phyloP scores from a whole-genome alignment of 1,140 invertebrate genomes.

The Lepidotrigona ventralis region DNA sequence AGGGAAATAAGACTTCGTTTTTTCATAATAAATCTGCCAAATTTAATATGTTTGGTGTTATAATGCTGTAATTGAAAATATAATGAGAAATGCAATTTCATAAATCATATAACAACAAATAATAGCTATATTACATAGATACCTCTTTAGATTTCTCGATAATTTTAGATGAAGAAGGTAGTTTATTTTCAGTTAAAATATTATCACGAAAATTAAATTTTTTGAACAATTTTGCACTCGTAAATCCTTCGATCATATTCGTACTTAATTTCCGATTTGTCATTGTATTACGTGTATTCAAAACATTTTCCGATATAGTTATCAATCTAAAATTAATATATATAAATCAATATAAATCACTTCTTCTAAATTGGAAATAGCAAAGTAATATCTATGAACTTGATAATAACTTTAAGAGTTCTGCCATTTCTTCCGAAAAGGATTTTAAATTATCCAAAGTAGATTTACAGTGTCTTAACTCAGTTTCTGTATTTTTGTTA shows the following conservation, averaged over 20 bases:
- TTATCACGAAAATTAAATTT: background rate
- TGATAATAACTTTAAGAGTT: conserved; percentile 20
- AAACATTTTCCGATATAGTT: background rate
- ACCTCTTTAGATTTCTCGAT: conserved; percentile 22
- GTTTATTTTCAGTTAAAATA: background rate
- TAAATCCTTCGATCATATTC: conserved; percentile 2
- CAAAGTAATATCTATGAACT: background rate
- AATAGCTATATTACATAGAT: background rate
- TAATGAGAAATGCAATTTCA: background rate
- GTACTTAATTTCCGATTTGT: background rate
- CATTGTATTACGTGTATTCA: conserved; percentile 6
- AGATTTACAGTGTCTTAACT: conserved; percentile 16
- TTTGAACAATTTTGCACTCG: conserved; percentile 14
- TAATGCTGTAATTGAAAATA: conserved; percentile 34
- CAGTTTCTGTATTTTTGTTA: conserved; percentile 10
- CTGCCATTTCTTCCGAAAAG: conserved; percentile 29
- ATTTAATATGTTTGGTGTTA: background rate
- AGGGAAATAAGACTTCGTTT: conserved; percentile 63
- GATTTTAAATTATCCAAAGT: conserved; percentile 38
- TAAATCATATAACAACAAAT: background rate
- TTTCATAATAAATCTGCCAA: conserved; percentile 57
- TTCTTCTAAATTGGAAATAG: background rate
- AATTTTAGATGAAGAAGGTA: background rate
- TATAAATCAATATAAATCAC: background rate
- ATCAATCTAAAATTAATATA: conserved; percentile 39